Evolutionary conservation across 1,140 invertebrate genomes (phyloP).

Genomic region (Nebria ingens): DNA sequence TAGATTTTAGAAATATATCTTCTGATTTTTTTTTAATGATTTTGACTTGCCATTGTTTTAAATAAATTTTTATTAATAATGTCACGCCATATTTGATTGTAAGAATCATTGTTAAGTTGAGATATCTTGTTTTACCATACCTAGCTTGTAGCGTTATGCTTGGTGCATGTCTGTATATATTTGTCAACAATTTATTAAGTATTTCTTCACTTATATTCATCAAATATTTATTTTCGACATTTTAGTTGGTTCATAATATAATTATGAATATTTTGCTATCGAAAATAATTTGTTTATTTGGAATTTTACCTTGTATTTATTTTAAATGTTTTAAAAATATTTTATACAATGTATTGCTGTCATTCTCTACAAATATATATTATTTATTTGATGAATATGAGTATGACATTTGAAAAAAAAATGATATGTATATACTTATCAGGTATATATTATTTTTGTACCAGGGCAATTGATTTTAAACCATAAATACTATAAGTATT

Average conservation of each 20-base stretch:
- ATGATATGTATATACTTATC: conserved; percentile 4
- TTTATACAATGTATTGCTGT: background rate
- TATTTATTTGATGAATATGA: background rate
- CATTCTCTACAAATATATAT: background rate
- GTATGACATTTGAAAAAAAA: background rate
- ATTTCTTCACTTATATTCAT: too few species aligned
- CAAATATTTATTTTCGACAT: background rate
- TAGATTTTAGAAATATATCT: too few species aligned
- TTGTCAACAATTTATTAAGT: too few species aligned
- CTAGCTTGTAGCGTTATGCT: background rate
- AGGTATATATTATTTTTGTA: conserved; percentile 9
- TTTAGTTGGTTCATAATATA: background rate
- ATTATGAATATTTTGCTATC: conserved; percentile 1
- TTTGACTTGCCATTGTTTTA: background rate
- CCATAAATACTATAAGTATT: background rate
- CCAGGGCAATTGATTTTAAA: background rate
- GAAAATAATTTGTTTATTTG: background rate
- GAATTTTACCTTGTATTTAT: too few species aligned
- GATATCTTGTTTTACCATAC: background rate
- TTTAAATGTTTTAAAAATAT: conserved; percentile 1
- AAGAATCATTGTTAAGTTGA: background rate
- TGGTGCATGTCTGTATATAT: background rate
- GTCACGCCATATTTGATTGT: background rate
- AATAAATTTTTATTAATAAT: background rate
- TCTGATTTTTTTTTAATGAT: too few species aligned